Evolutionary conservation across 1,140 invertebrate genomes (phyloP).

Genomic region (Hylaeus volcanicus): DNA sequence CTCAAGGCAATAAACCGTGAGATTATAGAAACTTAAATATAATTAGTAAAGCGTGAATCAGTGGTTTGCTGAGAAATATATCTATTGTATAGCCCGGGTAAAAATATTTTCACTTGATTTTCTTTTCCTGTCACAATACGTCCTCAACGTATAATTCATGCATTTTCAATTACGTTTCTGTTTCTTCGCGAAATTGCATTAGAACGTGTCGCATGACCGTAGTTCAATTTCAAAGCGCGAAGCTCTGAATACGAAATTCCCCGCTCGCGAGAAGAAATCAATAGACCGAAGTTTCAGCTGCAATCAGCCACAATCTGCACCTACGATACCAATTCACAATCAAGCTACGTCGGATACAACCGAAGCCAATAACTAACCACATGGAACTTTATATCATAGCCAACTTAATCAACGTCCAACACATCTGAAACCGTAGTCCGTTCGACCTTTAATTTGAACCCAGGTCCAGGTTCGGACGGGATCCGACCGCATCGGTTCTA

Average conservation of each 20-base stretch:
- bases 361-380: conserved; percentile 19
- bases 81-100: too few relatives aligned
- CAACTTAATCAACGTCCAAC: conserved; percentile 52
- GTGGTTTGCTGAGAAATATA: too few relatives aligned
- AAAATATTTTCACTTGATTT: too few relatives aligned
- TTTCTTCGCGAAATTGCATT: conserved; percentile 25
- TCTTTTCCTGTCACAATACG: too few relatives aligned
- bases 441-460: conserved; percentile 40
- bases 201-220: conserved; percentile 25
- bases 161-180: conserved; percentile 13
- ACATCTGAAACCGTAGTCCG: conserved; percentile 33
- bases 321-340: conserved; percentile 47
- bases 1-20: too few relatives aligned
- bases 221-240: conserved; percentile 34
- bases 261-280: conserved; percentile 39
- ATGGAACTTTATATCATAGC: conserved; percentile 48
- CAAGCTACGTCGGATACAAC: conserved; percentile 5
- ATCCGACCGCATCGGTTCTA: conserved; percentile 30
- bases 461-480: conserved; percentile 22
- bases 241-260: conserved; percentile 43
- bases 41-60: too few relatives aligned
- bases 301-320: conserved; percentile 40
- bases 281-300: conserved; percentile 41
- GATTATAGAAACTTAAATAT: too few relatives aligned
- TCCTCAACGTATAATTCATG: neutral